Conservation (phyloP, 2,113 vertebrate genomes). For the Nothobranchius furzeri region DNA sequence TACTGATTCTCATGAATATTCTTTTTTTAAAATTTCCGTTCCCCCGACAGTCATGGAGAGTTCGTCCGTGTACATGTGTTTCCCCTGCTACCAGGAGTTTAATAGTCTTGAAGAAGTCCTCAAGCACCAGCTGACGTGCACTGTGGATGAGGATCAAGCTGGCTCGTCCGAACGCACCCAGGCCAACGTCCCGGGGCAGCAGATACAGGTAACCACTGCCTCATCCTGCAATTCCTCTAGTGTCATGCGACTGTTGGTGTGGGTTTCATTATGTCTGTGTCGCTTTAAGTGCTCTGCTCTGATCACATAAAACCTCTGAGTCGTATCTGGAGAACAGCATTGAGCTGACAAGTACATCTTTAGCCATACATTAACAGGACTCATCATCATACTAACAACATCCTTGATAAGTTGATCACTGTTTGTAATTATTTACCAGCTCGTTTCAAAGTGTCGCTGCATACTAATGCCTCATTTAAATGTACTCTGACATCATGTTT, state of each 20-base stretch:
- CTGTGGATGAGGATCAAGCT: conserved; percentile 70
- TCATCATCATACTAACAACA: conserved; percentile 21
- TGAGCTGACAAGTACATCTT: conserved; percentile 25
- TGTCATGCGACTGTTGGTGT: neutral
- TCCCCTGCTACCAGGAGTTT: conserved; percentile 90
- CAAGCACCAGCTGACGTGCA: conserved; percentile 86
- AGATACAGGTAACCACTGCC: conserved; percentile 53
- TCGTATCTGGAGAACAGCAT: conserved; percentile 18
- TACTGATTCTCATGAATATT: conserved; percentile 40
- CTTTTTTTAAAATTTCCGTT: conserved; percentile 32
- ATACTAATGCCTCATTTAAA: conserved; percentile 29
- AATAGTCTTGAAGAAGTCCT: conserved; percentile 88
- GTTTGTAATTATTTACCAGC: conserved; percentile 34
- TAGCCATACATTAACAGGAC: conserved; percentile 35
- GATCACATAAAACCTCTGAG: conserved; percentile 3
- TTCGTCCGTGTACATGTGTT: conserved; percentile 89
- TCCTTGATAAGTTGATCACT: conserved; percentile 32
- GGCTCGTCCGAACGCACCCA: conserved; percentile 42
- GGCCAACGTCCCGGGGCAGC: conserved; percentile 39
- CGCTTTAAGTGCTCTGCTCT: neutral
- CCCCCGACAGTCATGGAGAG: conserved; percentile 68
- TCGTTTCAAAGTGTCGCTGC: conserved; percentile 22
- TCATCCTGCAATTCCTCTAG: neutral
- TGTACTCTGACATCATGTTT: conserved; percentile 10
- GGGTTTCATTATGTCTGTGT: neutral